Evolutionary conservation across 2,888 invertebrate genomes (phyloP).

Genomic region (Petrolisthes manimaculis): DNA sequence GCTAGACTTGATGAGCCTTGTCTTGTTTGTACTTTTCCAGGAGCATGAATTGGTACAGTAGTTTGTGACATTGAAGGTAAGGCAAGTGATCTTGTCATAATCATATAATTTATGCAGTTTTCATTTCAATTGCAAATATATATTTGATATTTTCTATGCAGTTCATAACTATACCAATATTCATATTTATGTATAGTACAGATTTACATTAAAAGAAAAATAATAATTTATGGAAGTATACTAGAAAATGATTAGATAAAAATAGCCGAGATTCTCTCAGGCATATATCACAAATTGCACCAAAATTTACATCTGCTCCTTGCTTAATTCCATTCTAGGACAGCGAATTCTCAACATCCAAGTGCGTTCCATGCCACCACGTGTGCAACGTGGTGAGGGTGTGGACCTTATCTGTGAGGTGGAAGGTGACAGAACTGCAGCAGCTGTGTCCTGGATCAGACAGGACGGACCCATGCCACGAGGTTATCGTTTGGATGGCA

Average conservation of each 20-base stretch:
- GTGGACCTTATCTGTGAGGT: conserved; percentile 59
- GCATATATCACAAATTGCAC: no score
- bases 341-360: conserved; percentile 33
- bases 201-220: no score
- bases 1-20: no score
- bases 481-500: conserved; percentile 30
- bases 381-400: conserved; percentile 47
- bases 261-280: background rate
- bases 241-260: background rate
- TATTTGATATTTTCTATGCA: no score
- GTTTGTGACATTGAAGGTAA: no score
- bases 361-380: conserved; percentile 42
- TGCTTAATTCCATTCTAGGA: conserved; percentile 15
- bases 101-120: no score
- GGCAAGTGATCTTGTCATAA: no score
- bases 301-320: background rate
- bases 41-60: no score
- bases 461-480: conserved; percentile 26
- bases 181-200: no score
- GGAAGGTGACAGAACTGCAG: conserved; percentile 41
- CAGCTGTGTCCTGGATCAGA: conserved; percentile 54
- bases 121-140: no score
- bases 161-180: no score
- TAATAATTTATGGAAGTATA: background rate
- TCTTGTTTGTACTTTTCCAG: no score